Evolutionary conservation across 2,797 vertebrate genomes (phyloP), one percentile per base, ranked within the genome.

Genomic region (Rhadinocentrus ornatus): DNA sequence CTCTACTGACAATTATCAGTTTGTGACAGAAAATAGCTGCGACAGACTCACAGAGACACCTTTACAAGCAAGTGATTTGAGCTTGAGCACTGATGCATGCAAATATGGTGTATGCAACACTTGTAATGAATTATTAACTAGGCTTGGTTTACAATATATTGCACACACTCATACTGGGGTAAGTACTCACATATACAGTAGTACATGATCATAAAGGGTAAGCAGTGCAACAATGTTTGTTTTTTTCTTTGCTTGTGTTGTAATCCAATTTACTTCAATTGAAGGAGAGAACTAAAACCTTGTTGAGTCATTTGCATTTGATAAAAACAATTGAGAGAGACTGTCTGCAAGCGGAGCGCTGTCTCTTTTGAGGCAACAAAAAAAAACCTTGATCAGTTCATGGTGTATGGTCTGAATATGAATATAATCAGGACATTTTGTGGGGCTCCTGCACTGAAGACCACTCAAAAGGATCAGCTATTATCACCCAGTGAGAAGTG

Each of bases 1-100:
- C 73, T 71, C 80, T 53, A 50, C 76, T 90, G 91, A 91, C 93
- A 91, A 91, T 90, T 92, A 92, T 92, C 93, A 91, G 88, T 88
- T 87, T 71, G 84, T 81, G 73, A 77, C 86, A 79, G 59, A 87
- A 91, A 89, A 80, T 82, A 78, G 83, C 87, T 63, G 69, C 73
- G 82, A 77, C 73, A 67, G 85, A 70, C 84, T 84, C 86, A 71
- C 62, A 64, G 69, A 79, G 85, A 86, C 82, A 75, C 78, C 68
- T 85, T 81, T 60, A 81, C 62, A 81, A 68, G 68, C 55, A 67
- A 53, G 65, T 26, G 24, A 39, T 81, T 70, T 61, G 20, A 70
- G 83, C 69, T 73, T 66, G 55, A 31, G 61, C 80, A 80, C 67
- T 41, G 63, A 86, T 80, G 79, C 75, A 80, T 81, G 72, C 53